phyloP scores from a whole-genome alignment of 2,797 vertebrate species.

The Premnoplex brunnescens region DNA sequence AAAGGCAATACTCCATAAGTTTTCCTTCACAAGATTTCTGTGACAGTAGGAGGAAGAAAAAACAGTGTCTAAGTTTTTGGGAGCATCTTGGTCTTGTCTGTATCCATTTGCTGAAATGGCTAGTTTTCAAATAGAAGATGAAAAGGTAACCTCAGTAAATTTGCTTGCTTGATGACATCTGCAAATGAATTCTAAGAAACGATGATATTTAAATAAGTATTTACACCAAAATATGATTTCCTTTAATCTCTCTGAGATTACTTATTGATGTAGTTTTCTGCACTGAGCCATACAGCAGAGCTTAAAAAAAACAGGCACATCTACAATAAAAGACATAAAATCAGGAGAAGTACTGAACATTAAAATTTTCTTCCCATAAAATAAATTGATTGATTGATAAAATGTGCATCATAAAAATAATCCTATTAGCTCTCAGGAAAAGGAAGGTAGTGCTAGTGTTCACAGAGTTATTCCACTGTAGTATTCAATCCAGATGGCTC shows the following conservation, averaged over 20 bases:
- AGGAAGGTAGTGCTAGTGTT: neutral
- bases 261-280: slow-evolving; percentile 18
- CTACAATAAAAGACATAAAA: slow-evolving; percentile 21
- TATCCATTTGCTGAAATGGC: neutral
- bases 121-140: neutral
- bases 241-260: slow-evolving; percentile 31
- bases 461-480: neutral
- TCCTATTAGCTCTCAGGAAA: neutral
- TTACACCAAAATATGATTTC: slow-evolving; percentile 19
- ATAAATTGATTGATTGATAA: slow-evolving; percentile 40
- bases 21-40: neutral
- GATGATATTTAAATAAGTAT: slow-evolving; percentile 29
- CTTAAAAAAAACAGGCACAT: neutral
- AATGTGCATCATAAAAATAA: slow-evolving; percentile 22
- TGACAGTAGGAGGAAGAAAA: neutral
- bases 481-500: neutral
- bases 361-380: slow-evolving; percentile 37
- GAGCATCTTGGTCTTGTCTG: neutral
- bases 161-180: neutral
- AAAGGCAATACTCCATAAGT: neutral
- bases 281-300: neutral
- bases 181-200: neutral
- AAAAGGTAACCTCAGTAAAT: neutral
- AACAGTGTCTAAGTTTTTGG: neutral
- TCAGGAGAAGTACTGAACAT: neutral